Evolutionary conservation across 2,797 vertebrate genomes (phyloP).

Genomic region (Cottoperca gobio): DNA sequence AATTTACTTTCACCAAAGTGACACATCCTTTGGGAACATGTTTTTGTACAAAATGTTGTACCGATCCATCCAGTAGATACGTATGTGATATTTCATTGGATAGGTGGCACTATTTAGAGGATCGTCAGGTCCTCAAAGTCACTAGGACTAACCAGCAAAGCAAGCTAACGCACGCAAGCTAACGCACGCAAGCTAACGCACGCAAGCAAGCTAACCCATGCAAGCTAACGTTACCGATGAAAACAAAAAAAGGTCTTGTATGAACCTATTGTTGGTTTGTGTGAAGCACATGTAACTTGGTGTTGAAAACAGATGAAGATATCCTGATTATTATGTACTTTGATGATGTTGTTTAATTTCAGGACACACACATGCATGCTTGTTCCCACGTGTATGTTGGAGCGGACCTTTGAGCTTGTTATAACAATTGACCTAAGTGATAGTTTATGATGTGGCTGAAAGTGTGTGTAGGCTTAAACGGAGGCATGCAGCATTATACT

Average conservation of each 20-base stretch:
- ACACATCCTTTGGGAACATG: no score
- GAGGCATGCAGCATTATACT: no score
- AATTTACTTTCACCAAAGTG: no score
- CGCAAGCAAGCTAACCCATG: no score
- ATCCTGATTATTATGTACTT: neutral
- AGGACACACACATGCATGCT: neutral
- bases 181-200: no score
- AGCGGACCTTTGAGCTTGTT: conserved; percentile 9
- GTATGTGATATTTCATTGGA: no score
- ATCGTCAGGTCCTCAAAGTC: neutral
- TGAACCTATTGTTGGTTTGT: neutral
- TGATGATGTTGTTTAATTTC: neutral
- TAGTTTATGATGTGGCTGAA: conserved; percentile 7
- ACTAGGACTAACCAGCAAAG: neutral
- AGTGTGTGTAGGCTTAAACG: neutral
- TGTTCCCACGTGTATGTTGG: neutral
- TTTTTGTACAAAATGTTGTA: no score
- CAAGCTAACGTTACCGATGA: no score
- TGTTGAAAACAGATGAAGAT: neutral
- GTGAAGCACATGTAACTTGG: neutral
- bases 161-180: no score
- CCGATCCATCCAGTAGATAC: no score
- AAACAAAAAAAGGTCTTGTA: neutral
- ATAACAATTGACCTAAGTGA: neutral
- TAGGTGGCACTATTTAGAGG: neutral